These are phyloP conservation scores for Willisornis vidua DNA, from an alignment of 2,113 vertebrate genomes.

Conservation along the genomic window DNA sequence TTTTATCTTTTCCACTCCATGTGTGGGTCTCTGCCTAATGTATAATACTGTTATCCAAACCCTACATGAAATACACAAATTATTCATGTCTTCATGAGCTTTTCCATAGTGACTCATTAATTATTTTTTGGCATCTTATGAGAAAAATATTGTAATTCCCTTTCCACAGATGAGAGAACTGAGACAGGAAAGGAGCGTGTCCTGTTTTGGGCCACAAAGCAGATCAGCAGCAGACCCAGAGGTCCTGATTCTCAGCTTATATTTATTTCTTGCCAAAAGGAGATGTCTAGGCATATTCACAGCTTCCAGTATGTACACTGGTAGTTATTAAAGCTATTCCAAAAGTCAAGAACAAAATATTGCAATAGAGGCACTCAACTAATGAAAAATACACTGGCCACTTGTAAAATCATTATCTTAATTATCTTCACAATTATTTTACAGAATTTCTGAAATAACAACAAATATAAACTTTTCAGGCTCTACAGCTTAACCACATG, in stretches of 20 bases:
- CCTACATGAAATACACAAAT: slow-evolving; percentile 16
- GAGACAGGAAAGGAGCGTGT: background rate
- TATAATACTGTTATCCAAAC: background rate
- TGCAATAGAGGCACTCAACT: background rate
- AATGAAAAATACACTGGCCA: background rate
- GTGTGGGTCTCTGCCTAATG: background rate
- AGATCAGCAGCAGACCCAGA: background rate
- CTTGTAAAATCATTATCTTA: background rate
- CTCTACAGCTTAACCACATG: background rate
- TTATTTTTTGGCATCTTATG: slow-evolving; percentile 14
- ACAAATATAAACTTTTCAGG: background rate
- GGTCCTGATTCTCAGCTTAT: background rate
- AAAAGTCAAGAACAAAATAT: background rate
- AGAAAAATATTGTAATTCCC: background rate
- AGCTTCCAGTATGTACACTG: background rate
- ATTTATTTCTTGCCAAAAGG: background rate
- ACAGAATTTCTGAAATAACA: background rate
- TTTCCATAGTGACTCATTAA: slow-evolving; percentile 34
- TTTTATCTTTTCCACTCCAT: background rate
- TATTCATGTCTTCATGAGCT: slow-evolving; percentile 9
- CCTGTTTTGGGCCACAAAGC: background rate
- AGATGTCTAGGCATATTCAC: background rate
- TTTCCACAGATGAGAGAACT: background rate
- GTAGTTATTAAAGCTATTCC: background rate
- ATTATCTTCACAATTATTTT: background rate